Conservation (phyloP, 2,888 invertebrate genomes). For the Escarpia spicata region DNA sequence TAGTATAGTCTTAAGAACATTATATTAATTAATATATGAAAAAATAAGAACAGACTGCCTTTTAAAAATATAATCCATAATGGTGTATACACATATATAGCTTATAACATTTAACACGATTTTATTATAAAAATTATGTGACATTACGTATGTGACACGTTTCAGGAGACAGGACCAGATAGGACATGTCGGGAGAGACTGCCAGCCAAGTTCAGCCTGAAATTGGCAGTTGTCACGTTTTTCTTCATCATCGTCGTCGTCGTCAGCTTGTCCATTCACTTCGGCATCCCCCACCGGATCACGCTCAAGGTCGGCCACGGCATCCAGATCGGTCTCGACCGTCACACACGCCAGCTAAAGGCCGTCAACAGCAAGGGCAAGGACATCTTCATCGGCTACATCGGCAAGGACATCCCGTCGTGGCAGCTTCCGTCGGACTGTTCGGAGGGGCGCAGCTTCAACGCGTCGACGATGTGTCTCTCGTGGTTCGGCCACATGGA, state of each 20-base stretch:
- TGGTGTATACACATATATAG: not conserved
- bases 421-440: conserved; percentile 21
- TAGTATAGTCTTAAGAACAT: too few species aligned
- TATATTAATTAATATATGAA: too few species aligned
- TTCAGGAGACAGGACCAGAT: not conserved
- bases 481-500: not conserved
- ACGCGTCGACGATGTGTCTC: conserved; percentile 19
- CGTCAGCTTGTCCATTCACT: not conserved
- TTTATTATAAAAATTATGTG: too few species aligned
- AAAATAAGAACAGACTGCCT: too few species aligned
- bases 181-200: not conserved
- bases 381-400: conserved; percentile 12
- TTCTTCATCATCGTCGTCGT: conserved; percentile 1
- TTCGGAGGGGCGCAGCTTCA: not conserved
- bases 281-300: not conserved
- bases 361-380: not conserved
- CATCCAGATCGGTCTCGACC: conserved; percentile 2
- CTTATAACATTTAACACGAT: too few species aligned
- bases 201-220: not conserved
- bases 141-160: not conserved
- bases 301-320: conserved; percentile 4
- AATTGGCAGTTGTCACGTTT: not conserved
- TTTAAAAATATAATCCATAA: too few species aligned
- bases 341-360: not conserved
- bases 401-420: conserved; percentile 8